Conservation (phyloP, 1,140 invertebrate genomes). For the Nylanderia fulva region DNA sequence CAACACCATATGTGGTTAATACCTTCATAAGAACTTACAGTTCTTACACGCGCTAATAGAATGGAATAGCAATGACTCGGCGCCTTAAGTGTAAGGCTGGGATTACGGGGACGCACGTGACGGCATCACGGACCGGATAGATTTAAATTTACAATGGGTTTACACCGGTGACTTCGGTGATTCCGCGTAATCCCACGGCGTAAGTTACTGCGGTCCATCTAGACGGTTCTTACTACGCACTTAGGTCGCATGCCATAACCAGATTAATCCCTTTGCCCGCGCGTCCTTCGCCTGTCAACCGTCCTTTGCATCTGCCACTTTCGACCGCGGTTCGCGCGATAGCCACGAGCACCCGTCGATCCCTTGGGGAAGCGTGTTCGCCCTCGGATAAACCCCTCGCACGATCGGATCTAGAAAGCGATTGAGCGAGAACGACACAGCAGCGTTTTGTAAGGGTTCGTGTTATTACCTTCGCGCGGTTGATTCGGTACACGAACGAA, state of each 20-base stretch:
- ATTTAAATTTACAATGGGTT: constrained; percentile 77
- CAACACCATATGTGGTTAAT: neutral
- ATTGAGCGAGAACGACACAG: constrained; percentile 29
- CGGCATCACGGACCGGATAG: constrained; percentile 62
- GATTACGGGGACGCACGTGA: constrained; percentile 66
- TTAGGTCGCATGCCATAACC: constrained; percentile 71
- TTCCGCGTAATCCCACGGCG: constrained; percentile 64
- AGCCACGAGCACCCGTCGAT: neutral
- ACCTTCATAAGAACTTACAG: constrained; percentile 1
- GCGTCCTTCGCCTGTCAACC: constrained; percentile 61
- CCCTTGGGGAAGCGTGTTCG: constrained; percentile 9
- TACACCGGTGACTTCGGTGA: constrained; percentile 71
- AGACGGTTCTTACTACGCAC: constrained; percentile 68
- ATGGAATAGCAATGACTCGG: constrained; percentile 23
- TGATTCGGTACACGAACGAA: neutral
- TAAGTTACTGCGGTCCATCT: constrained; percentile 67
- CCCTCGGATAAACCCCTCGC: constrained; percentile 13
- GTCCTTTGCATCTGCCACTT: constrained; percentile 65
- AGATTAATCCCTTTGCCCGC: constrained; percentile 72
- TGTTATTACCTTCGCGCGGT: neutral
- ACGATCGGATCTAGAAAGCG: neutral
- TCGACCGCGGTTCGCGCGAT: constrained; percentile 17
- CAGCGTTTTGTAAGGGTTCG: constrained; percentile 11
- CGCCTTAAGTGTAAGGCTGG: constrained; percentile 6
- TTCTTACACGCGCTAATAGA: constrained; percentile 42